Evolutionary conservation across 2,888 invertebrate genomes (phyloP).

Genomic region (Lampropteryx suffumata): DNA sequence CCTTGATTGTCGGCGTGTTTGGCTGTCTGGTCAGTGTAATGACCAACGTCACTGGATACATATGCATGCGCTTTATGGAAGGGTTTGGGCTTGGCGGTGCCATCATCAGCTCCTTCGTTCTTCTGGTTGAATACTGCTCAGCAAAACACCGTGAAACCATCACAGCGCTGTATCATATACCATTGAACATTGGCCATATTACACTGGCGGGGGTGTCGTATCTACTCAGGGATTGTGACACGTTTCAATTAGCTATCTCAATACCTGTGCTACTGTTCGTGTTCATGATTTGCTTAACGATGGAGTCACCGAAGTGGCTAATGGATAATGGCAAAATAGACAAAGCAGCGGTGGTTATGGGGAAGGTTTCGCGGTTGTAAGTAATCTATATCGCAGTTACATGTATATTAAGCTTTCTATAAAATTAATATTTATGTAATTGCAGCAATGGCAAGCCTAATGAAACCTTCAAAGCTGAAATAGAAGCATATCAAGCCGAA

Average conservation of each 20-base stretch:
- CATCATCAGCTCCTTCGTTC: slow-evolving; percentile 61
- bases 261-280: slow-evolving; percentile 56
- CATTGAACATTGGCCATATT: slow-evolving; percentile 61
- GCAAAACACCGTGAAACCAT: slow-evolving; percentile 54
- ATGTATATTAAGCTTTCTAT: not conserved
- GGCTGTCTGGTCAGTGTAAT: slow-evolving; percentile 55
- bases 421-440: slow-evolving; percentile 28
- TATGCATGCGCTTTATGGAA: slow-evolving; percentile 58
- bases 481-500: slow-evolving; percentile 45
- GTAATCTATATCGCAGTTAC: slow-evolving; percentile 38
- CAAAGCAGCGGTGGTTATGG: slow-evolving; percentile 51
- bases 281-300: slow-evolving; percentile 42
- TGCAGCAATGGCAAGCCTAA: slow-evolving; percentile 50
- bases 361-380: slow-evolving; percentile 58
- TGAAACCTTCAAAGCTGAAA: slow-evolving; percentile 49
- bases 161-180: slow-evolving; percentile 60
- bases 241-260: slow-evolving; percentile 58
- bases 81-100: slow-evolving; percentile 62
- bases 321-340: slow-evolving; percentile 54
- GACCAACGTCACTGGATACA: slow-evolving; percentile 49
- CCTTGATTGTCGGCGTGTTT: slow-evolving; percentile 44
- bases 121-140: slow-evolving; percentile 62
- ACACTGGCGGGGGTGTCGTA: slow-evolving; percentile 60
- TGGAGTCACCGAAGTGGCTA: slow-evolving; percentile 71
- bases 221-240: slow-evolving; percentile 53